Percentiles rank a stretch among this genome's conserved stretches.
phyloP scores from a whole-genome alignment of 2,888 invertebrate species.

The Eudasyphora cyanicolor region DNA sequence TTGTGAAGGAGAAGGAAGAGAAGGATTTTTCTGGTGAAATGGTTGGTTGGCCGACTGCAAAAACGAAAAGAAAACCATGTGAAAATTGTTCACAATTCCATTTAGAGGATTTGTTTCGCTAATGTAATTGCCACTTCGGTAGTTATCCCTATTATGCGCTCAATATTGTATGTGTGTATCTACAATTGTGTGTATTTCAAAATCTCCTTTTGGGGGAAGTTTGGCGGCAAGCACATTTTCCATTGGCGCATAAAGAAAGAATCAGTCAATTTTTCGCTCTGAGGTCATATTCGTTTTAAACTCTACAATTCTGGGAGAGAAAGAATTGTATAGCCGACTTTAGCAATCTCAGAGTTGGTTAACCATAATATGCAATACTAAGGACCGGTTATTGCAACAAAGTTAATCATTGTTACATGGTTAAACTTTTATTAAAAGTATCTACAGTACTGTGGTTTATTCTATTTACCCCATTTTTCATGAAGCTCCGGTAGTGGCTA shows the following conservation, averaged over 20 bases:
- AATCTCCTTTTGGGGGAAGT: background rate
- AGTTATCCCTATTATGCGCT: slow-evolving; percentile 17
- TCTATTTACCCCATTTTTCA: no score
- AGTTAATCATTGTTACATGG: no score
- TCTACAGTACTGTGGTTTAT: no score
- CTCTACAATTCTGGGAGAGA: no score
- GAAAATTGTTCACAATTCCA: slow-evolving; percentile 35
- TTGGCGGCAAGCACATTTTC: background rate
- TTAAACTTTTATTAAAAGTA: no score
- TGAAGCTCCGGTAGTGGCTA: no score
- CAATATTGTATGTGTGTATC: background rate
- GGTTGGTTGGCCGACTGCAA: background rate
- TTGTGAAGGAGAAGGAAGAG: background rate
- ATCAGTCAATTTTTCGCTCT: background rate
- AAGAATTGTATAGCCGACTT: no score
- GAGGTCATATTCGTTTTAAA: background rate
- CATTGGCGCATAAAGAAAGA: background rate
- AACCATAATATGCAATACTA: no score
- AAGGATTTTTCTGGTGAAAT: background rate
- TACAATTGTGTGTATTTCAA: background rate
- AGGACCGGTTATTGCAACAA: no score
- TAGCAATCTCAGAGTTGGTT: no score
- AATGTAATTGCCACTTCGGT: slow-evolving; percentile 10
- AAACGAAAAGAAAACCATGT: background rate
- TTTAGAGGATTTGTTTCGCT: slow-evolving; percentile 20